A percentile compares a stretch with the other conserved stretches of the same genome.
phyloP scores from a whole-genome alignment of 2,113 vertebrate genomes.

The Clarias macrocephalus region DNA sequence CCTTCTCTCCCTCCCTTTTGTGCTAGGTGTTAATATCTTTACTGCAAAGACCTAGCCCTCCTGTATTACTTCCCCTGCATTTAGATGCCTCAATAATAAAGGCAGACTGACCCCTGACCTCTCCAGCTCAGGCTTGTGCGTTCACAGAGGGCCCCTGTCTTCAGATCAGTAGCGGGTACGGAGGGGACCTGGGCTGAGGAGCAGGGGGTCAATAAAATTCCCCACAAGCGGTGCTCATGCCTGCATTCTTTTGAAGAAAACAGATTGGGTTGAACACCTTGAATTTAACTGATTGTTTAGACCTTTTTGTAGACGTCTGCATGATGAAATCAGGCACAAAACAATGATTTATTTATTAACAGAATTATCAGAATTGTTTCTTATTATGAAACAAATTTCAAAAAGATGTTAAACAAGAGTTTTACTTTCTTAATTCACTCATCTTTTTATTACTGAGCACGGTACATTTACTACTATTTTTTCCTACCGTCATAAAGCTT shows the following conservation, averaged over 20 bases:
- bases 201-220: conserved; percentile 29
- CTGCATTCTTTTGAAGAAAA: conserved; percentile 21
- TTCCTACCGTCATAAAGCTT: not conserved
- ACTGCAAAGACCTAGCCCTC: conserved; percentile 40
- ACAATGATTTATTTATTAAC: not conserved
- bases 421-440: not conserved
- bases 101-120: conserved; percentile 43
- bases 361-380: not conserved
- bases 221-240: conserved; percentile 2
- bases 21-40: conserved; percentile 56
- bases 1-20: conserved; percentile 6
- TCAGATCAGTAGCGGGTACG: conserved; percentile 21
- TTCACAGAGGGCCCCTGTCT: conserved; percentile 24
- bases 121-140: conserved; percentile 23
- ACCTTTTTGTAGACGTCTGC: not conserved
- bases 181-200: conserved; percentile 17
- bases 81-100: conserved; percentile 49
- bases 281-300: not conserved
- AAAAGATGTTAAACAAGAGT: not conserved
- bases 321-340: not conserved
- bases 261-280: not conserved
- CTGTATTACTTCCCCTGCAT: conserved; percentile 48
- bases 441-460: not conserved
- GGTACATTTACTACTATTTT: not conserved
- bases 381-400: too few relatives aligned